These are phyloP conservation scores for Ammospiza caudacuta DNA, from an alignment of 2,113 vertebrate genomes.

Conservation along the genomic window DNA sequence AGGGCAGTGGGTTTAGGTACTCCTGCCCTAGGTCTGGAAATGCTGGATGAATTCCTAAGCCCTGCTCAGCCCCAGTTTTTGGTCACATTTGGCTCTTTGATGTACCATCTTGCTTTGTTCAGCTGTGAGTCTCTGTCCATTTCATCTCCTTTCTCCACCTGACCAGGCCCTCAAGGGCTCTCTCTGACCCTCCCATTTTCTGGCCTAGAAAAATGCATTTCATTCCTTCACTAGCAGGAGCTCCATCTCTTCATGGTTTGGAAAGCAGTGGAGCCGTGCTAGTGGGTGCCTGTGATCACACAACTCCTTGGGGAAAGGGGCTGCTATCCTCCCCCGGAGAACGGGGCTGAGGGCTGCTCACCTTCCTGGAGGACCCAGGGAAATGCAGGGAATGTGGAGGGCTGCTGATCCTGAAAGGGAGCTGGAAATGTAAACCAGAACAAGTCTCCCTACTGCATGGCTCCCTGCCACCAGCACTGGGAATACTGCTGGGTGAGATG, in stretches of 20 bases:
- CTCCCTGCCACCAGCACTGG: fast-evolving
- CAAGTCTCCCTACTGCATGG: fast-evolving
- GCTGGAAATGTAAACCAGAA: neutral
- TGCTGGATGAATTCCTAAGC: neutral
- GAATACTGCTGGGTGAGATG: neutral
- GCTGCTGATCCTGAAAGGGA: neutral
- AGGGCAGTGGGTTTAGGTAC: neutral
- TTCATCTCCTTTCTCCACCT: neutral
- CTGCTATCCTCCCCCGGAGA: neutral
- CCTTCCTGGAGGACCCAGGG: neutral
- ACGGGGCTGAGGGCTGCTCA: neutral
- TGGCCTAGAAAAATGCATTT: neutral
- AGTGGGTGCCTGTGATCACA: neutral
- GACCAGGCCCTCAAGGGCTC: neutral
- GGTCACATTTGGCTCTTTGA: neutral
- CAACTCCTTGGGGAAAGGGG: neutral
- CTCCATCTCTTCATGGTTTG: neutral
- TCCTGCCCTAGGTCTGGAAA: neutral
- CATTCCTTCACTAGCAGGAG: neutral
- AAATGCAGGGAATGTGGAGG: neutral
- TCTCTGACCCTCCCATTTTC: neutral
- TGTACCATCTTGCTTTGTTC: neutral
- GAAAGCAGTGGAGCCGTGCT: fast-evolving
- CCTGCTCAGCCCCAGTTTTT: neutral
- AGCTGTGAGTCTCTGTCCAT: neutral